phyloP scores from a whole-genome alignment of 2,888 invertebrate species.

The Alloplasta piceator region DNA sequence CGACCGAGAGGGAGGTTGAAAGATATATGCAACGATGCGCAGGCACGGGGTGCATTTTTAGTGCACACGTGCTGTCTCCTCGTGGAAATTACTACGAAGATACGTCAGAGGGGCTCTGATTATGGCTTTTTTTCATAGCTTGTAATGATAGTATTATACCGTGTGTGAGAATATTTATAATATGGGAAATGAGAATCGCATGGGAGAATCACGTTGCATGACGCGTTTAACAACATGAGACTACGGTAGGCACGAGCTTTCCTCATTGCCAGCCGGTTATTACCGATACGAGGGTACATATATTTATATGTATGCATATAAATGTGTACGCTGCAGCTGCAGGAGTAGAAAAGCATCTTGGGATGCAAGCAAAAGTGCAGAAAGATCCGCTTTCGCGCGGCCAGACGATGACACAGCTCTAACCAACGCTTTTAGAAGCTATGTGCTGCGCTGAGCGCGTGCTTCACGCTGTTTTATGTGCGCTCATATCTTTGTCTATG shows the following conservation, averaged over 20 bases:
- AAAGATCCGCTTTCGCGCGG: slow-evolving; percentile 65
- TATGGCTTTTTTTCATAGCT: not conserved
- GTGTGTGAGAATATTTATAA: slow-evolving; percentile 35
- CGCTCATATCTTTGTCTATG: slow-evolving; percentile 71
- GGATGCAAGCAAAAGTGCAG: slow-evolving; percentile 43
- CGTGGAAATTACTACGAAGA: slow-evolving; percentile 32
- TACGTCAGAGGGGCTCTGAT: slow-evolving; percentile 24
- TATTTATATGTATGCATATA: not conserved
- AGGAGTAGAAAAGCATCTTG: slow-evolving; percentile 17
- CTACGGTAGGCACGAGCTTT: slow-evolving; percentile 2
- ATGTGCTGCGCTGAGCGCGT: slow-evolving; percentile 35
- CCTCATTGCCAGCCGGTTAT: slow-evolving; percentile 35
- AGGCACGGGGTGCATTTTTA: slow-evolving; percentile 62
- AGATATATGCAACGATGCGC: slow-evolving; percentile 35
- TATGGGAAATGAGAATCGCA: slow-evolving; percentile 37
- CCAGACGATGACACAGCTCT: slow-evolving; percentile 77
- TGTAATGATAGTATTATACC: slow-evolving; percentile 1
- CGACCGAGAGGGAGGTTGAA: slow-evolving; percentile 14
- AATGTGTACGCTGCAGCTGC: not conserved
- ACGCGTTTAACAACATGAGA: slow-evolving; percentile 13
- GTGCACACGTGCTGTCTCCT: slow-evolving; percentile 66
- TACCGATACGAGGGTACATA: not conserved
- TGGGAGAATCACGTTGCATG: slow-evolving; percentile 27
- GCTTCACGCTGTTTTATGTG: slow-evolving; percentile 34
- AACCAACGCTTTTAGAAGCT: slow-evolving; percentile 72